Percentiles rank a stretch among this genome's conserved stretches.
These are phyloP conservation scores for Lepidonotus clava DNA, from an alignment of 2,888 invertebrate genomes.

Conservation along the genomic window DNA sequence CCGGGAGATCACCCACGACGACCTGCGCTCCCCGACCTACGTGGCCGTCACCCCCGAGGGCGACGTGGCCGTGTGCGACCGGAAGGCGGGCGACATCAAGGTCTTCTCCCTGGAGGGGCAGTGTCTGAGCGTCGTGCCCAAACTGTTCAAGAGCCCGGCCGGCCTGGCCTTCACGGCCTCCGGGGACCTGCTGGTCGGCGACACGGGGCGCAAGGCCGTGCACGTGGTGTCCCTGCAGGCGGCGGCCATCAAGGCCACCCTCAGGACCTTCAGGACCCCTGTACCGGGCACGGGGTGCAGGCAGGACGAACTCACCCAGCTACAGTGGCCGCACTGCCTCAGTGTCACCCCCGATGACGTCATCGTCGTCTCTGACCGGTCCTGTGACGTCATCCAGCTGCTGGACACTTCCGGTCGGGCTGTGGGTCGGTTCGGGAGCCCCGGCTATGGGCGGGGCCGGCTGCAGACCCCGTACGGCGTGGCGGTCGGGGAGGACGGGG, in stretches of 20 bases:
- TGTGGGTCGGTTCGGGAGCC: constrained; percentile 31
- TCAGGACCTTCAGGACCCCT: constrained; percentile 11
- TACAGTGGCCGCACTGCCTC: constrained; percentile 40
- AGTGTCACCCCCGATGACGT: constrained; percentile 17
- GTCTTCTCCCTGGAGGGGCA: neutral
- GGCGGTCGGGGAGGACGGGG: neutral
- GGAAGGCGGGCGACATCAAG: constrained; percentile 30
- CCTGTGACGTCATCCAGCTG: constrained; percentile 14
- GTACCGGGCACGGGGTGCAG: constrained; percentile 17
- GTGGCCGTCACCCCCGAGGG: constrained; percentile 32
- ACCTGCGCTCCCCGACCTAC: constrained; percentile 4
- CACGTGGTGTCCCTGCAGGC: constrained; percentile 41
- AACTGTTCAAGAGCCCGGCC: constrained; percentile 45
- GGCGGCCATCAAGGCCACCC: neutral
- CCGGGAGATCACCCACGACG: neutral
- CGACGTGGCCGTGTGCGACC: constrained; percentile 41
- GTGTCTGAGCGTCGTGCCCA: neutral
- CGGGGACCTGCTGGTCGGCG: constrained; percentile 35
- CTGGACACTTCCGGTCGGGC: neutral
- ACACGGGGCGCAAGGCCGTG: constrained; percentile 21
- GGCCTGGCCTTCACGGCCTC: constrained; percentile 23
- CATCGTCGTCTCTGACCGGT: constrained; percentile 38
- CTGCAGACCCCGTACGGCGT: constrained; percentile 11
- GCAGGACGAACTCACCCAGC: constrained; percentile 19
- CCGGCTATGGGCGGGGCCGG: constrained; percentile 11